phyloP scores from a whole-genome alignment of 2,113 vertebrate species.

The Corythaeola cristata region DNA sequence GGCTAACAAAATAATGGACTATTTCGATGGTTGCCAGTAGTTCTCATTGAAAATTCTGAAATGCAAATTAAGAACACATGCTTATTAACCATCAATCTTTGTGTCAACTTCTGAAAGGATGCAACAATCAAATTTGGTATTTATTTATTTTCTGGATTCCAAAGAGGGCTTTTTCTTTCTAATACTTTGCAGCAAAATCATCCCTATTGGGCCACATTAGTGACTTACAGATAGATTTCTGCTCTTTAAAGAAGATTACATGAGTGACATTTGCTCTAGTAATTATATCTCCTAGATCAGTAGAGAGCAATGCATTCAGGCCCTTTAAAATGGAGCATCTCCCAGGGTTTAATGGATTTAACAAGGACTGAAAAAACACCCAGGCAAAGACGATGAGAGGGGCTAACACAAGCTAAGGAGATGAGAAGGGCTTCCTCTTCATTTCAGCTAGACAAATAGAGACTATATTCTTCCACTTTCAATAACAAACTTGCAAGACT shows the following conservation, averaged over 20 bases:
- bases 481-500: not conserved
- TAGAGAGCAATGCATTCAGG: not conserved
- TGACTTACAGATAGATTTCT: not conserved
- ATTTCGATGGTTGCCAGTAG: not conserved
- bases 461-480: not conserved
- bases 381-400: not conserved
- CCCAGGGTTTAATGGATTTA: not conserved
- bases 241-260: constrained; percentile 4
- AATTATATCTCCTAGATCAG: not conserved
- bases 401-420: not conserved
- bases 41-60: not conserved
- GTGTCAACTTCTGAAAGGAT: constrained; percentile 24
- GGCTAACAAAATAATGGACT: not conserved
- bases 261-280: not conserved
- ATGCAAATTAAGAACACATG: constrained; percentile 20
- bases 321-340: not conserved
- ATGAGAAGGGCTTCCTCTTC: not conserved
- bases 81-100: constrained; percentile 39
- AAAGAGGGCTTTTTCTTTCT: not conserved
- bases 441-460: not conserved
- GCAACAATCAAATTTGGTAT: not conserved
- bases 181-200: not conserved
- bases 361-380: not conserved
- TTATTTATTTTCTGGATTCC: constrained; percentile 6
- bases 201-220: not conserved